Evolutionary conservation across 2,797 vertebrate genomes (phyloP).

Genomic region (Rhinella marina): DNA sequence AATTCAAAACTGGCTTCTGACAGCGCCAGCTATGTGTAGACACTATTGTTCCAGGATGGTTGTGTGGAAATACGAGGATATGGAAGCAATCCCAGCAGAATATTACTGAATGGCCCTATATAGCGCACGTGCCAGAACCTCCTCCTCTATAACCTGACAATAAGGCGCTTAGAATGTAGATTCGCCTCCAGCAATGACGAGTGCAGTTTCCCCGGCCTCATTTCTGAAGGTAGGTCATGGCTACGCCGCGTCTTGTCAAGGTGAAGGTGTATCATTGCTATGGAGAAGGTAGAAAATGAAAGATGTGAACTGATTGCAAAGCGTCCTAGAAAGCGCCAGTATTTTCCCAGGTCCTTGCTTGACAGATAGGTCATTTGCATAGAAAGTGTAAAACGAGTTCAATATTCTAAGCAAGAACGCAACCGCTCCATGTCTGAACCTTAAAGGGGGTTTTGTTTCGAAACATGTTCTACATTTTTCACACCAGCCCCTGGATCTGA

Average conservation of each 20-base stretch:
- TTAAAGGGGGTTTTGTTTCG: too few relatives aligned
- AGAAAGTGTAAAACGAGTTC: neutral
- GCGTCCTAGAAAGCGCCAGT: neutral
- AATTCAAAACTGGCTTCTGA: neutral
- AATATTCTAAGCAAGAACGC: neutral
- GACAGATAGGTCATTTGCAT: neutral
- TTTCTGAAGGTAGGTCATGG: neutral
- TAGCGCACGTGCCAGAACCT: slow-evolving; percentile 2
- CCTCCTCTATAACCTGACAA: slow-evolving; percentile 8
- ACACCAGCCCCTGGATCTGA: too few relatives aligned
- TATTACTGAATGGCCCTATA: slow-evolving; percentile 9
- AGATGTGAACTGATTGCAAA: slow-evolving; percentile 3
- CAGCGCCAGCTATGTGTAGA: neutral
- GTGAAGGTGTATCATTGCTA: neutral
- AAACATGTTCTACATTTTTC: too few relatives aligned
- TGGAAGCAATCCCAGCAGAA: neutral
- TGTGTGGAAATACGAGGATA: slow-evolving; percentile 27
- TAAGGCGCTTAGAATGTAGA: neutral
- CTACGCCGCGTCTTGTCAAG: neutral
- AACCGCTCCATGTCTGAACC: neutral
- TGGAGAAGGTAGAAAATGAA: neutral
- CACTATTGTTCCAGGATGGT: neutral
- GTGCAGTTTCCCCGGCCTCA: neutral
- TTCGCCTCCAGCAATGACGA: neutral
- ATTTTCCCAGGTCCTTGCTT: neutral